A percentile compares a stretch with the other conserved stretches of the same genome.
phyloP scores from a whole-genome alignment of 2,113 vertebrate species.

The Trinectes maculatus region DNA sequence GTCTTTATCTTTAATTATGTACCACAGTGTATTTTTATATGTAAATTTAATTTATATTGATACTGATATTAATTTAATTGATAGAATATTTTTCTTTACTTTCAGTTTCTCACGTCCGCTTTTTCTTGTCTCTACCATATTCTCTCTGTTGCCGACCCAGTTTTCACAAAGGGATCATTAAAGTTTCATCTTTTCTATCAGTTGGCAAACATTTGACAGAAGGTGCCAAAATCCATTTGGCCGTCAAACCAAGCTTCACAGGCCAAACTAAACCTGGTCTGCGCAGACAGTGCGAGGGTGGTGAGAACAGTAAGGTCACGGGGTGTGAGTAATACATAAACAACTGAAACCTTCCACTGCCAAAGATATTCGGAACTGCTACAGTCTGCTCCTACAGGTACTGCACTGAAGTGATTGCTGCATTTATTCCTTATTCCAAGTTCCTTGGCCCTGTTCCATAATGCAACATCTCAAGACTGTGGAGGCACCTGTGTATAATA shows the following conservation, averaged over 20 bases:
- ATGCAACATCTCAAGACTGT: slow-evolving; percentile 22
- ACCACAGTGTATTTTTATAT: not conserved
- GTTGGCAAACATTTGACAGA: slow-evolving; percentile 67
- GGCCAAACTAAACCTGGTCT: slow-evolving; percentile 54
- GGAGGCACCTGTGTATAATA: slow-evolving; percentile 12
- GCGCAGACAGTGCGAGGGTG: slow-evolving; percentile 19
- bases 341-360: slow-evolving; percentile 40
- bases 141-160: slow-evolving; percentile 59
- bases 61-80: not conserved
- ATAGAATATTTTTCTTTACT: slow-evolving; percentile 10
- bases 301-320: slow-evolving; percentile 45
- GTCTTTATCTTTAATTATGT: not conserved
- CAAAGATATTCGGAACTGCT: slow-evolving; percentile 27
- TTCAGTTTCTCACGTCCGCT: slow-evolving; percentile 28
- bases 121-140: slow-evolving; percentile 16
- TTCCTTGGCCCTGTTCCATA: slow-evolving; percentile 29
- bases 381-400: slow-evolving; percentile 44
- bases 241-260: slow-evolving; percentile 51
- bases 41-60: not conserved
- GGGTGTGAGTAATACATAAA: slow-evolving; percentile 41
- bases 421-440: slow-evolving; percentile 48
- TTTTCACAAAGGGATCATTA: slow-evolving; percentile 67
- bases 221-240: slow-evolving; percentile 67
- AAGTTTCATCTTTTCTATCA: slow-evolving; percentile 71
- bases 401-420: slow-evolving; percentile 52